Evolutionary conservation across 2,113 vertebrate genomes (phyloP).

Genomic region (Balaeniceps rex): DNA sequence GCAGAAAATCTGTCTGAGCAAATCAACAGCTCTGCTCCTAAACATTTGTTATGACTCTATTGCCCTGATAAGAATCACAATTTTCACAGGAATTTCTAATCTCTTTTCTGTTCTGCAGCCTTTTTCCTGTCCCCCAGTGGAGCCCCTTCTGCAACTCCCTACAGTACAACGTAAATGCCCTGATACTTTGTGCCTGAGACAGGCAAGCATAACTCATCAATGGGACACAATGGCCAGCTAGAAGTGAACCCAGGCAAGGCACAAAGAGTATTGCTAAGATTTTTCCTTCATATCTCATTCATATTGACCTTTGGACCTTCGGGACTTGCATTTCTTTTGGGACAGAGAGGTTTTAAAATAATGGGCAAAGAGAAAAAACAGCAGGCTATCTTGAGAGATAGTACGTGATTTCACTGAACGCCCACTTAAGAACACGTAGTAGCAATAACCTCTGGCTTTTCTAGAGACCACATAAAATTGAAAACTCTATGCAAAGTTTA

Average conservation of each 20-base stretch:
- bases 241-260: not conserved
- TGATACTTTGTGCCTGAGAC: not conserved
- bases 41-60: not conserved
- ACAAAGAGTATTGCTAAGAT: not conserved
- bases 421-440: accelerated
- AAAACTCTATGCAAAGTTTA: not conserved
- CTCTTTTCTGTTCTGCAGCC: not conserved
- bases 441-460: not conserved
- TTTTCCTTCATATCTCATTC: not conserved
- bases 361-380: not conserved
- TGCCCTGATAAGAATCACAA: not conserved
- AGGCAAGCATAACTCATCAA: not conserved
- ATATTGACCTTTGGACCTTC: not conserved
- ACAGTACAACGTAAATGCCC: not conserved
- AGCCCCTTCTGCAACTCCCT: not conserved
- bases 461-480: not conserved
- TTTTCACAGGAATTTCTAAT: not conserved
- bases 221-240: not conserved
- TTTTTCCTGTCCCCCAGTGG: not conserved
- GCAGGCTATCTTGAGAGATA: not conserved
- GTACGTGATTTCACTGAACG: not conserved
- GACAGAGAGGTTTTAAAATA: not conserved
- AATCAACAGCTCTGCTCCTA: not conserved
- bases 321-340: not conserved
- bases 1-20: not conserved